Conservation (phyloP, 2,113 vertebrate species). For the Egretta garzetta region DNA sequence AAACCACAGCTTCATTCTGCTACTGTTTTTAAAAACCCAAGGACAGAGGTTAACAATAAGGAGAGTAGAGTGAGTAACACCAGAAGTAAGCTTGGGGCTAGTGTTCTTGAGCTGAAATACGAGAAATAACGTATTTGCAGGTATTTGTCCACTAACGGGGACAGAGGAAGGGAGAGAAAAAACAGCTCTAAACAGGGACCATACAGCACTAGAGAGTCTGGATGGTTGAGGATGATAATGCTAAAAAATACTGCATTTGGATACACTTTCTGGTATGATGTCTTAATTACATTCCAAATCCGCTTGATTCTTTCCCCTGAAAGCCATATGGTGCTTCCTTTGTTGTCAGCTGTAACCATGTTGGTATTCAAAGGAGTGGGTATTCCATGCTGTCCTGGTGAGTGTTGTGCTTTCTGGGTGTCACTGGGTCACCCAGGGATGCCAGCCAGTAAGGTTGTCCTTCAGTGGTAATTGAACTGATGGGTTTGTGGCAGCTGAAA, state of each 20-base stretch:
- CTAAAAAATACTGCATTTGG: neutral
- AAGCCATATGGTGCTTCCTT: accelerated
- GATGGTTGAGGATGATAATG: neutral
- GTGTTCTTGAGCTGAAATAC: neutral
- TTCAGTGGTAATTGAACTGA: neutral
- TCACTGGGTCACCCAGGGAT: neutral
- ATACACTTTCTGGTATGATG: neutral
- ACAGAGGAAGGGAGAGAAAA: neutral
- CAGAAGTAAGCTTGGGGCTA: neutral
- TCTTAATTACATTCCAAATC: accelerated
- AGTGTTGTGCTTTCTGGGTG: neutral
- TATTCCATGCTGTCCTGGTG: accelerated
- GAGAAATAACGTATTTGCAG: neutral
- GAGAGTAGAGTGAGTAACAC: neutral
- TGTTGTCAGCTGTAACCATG: neutral
- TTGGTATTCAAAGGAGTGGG: accelerated
- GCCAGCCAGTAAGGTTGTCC: neutral
- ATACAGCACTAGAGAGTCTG: neutral
- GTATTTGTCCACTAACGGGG: neutral
- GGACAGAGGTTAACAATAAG: neutral
- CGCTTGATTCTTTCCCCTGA: neutral
- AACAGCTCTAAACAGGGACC: accelerated
- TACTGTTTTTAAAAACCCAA: neutral
- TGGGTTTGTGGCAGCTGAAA: neutral
- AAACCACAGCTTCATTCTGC: neutral